phyloP scores from a whole-genome alignment of 2,797 vertebrate species.

The Apogon talboti region DNA sequence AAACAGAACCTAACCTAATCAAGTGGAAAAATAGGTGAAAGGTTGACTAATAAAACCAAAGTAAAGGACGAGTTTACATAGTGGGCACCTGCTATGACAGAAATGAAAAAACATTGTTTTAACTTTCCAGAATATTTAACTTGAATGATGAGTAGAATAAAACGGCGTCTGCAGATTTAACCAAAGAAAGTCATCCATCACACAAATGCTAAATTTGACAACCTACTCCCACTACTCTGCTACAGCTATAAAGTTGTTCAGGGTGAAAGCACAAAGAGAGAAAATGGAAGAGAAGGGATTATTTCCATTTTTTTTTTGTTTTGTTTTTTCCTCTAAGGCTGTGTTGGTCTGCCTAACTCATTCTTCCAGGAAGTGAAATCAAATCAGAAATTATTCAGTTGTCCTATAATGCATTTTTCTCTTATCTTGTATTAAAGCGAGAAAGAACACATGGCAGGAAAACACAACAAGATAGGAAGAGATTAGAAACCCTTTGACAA shows the following conservation, averaged over 20 bases:
- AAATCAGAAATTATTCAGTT: constrained; percentile 71
- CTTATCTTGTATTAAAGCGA: constrained; percentile 55
- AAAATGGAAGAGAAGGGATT: constrained; percentile 30
- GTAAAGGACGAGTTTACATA: background rate
- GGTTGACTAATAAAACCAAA: background rate
- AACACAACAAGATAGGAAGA: constrained; percentile 19
- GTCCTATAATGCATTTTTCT: constrained; percentile 63
- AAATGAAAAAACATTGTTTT: background rate
- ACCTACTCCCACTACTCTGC: constrained; percentile 10
- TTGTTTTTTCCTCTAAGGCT: constrained; percentile 36
- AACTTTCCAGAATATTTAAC: constrained; percentile 29
- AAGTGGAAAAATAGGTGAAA: constrained; percentile 2
- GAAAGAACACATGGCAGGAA: constrained; percentile 39
- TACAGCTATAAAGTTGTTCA: constrained; percentile 30
- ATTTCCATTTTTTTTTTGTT: constrained; percentile 15
- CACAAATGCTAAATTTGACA: constrained; percentile 44
- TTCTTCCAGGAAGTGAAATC: constrained; percentile 69
- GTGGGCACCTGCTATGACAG: background rate
- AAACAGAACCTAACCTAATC: background rate
- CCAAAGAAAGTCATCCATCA: constrained; percentile 45
- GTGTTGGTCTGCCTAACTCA: constrained; percentile 47
- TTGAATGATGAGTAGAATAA: constrained; percentile 32
- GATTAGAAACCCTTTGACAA: constrained; percentile 13
- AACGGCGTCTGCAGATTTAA: constrained; percentile 25
- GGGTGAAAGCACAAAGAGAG: constrained; percentile 34